Percentiles rank a stretch among this genome's conserved stretches.
Evolutionary conservation across 1,140 invertebrate genomes (phyloP).

Genomic region (Diachasma alloeum): DNA sequence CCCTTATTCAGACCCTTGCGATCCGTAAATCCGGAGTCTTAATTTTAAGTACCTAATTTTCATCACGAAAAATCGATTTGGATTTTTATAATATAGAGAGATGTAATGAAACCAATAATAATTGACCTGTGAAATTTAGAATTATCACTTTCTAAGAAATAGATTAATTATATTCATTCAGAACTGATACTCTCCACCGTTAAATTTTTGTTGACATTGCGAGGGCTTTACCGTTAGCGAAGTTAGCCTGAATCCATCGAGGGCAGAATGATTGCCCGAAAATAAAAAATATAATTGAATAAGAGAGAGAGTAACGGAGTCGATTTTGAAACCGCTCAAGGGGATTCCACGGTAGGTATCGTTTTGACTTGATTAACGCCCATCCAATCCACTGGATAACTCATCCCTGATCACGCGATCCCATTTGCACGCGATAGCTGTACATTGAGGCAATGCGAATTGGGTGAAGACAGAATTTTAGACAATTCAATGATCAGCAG

Average conservation of each 20-base stretch:
- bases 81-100: too few relatives aligned
- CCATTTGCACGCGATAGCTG: not conserved
- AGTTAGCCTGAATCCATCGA: not conserved
- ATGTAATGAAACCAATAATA: too few relatives aligned
- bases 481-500: not conserved
- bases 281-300: not conserved
- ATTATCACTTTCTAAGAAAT: too few relatives aligned
- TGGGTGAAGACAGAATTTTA: not conserved
- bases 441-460: not conserved
- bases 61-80: too few relatives aligned
- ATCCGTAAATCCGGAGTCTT: too few relatives aligned
- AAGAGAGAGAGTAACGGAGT: not conserved
- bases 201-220: not conserved
- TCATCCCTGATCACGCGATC: not conserved
- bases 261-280: not conserved
- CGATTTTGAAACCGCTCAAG: not conserved
- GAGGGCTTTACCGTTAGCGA: not conserved
- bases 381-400: not conserved
- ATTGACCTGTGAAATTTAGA: too few relatives aligned
- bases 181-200: not conserved
- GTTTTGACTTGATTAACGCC: not conserved
- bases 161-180: too few relatives aligned
- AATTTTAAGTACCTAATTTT: too few relatives aligned
- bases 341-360: not conserved
- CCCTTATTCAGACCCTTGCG: too few relatives aligned